Evolutionary conservation across 2,888 invertebrate genomes (phyloP).

Genomic region (Cantharis rufa): DNA sequence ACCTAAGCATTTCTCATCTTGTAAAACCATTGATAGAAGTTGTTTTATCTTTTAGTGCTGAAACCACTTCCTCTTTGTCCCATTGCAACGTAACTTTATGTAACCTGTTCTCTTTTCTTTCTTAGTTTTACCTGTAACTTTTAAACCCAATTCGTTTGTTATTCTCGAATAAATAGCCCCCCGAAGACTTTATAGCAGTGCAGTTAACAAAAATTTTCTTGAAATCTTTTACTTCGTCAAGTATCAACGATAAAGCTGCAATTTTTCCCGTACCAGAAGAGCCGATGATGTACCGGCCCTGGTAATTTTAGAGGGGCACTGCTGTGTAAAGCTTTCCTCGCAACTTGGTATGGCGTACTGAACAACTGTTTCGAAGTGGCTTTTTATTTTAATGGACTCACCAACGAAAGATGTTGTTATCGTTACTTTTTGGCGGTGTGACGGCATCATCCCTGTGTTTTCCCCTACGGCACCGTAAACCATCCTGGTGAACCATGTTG

Average conservation of each 20-base stretch:
- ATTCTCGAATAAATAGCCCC: slow-evolving; percentile 78
- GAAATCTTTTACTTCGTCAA: slow-evolving; percentile 65
- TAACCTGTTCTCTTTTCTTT: slow-evolving; percentile 68
- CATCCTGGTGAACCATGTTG: too few species aligned
- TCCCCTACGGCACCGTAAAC: too few species aligned
- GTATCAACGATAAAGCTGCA: slow-evolving; percentile 77
- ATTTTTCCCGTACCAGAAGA: slow-evolving; percentile 98
- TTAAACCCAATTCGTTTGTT: slow-evolving; percentile 70
- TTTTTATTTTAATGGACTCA: slow-evolving; percentile 34
- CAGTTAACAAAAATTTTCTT: slow-evolving; percentile 82
- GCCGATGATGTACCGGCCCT: slow-evolving; percentile 87
- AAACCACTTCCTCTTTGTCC: slow-evolving; percentile 80
- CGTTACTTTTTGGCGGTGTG: slow-evolving; percentile 50
- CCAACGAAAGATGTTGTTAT: slow-evolving; percentile 40
- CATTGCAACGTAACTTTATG: slow-evolving; percentile 78
- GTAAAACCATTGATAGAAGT: slow-evolving; percentile 76
- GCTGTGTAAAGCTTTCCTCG: slow-evolving; percentile 52
- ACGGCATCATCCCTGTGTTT: too few species aligned
- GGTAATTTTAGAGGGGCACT: slow-evolving; percentile 57
- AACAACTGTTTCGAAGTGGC: slow-evolving; percentile 34
- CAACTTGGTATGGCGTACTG: slow-evolving; percentile 44
- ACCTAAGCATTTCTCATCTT: slow-evolving; percentile 66
- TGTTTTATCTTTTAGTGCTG: slow-evolving; percentile 81
- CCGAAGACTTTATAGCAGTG: slow-evolving; percentile 83
- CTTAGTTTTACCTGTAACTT: slow-evolving; percentile 63